phyloP scores from a whole-genome alignment of 2,113 vertebrate species.

The Ancistrus triradiatus region DNA sequence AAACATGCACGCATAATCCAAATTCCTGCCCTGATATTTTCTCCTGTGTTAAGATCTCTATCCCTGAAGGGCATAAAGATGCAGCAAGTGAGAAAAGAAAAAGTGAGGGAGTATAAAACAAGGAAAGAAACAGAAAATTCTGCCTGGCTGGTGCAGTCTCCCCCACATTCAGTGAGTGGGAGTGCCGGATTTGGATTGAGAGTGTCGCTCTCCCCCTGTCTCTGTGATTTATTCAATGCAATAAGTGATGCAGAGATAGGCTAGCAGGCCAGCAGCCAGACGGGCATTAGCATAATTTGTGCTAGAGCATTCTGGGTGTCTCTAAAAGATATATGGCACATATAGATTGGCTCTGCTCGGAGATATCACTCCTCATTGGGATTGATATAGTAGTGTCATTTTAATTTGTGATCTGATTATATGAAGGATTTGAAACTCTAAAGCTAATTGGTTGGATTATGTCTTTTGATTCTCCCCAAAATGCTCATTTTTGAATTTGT shows the following conservation, averaged over 20 bases:
- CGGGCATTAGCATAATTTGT: conserved; percentile 48
- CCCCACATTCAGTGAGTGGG: conserved; percentile 23
- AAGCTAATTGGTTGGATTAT: conserved; percentile 20
- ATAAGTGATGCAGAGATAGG: conserved; percentile 43
- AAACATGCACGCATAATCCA: conserved; percentile 12
- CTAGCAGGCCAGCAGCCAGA: conserved; percentile 47
- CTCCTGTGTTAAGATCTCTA: conserved; percentile 7
- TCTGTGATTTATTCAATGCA: conserved; percentile 47
- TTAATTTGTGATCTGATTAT: conserved; percentile 14
- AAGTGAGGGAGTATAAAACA: conserved; percentile 15
- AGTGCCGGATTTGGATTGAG: conserved; percentile 30
- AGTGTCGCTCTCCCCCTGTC: conserved; percentile 26
- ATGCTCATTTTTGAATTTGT: background rate
- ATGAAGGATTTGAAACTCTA: background rate
- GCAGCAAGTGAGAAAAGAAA: background rate
- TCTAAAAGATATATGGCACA: conserved; percentile 33
- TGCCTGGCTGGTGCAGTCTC: conserved; percentile 8
- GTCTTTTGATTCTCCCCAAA: background rate
- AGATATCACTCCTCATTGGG: conserved; percentile 37
- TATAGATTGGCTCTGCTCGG: conserved; percentile 36
- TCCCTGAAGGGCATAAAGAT: background rate
- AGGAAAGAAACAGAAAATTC: conserved; percentile 13
- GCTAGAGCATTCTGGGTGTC: conserved; percentile 29
- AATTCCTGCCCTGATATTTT: background rate
- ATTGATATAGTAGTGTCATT: conserved; percentile 28